Base-by-base conservation (phyloP, 2,797 vertebrate species). In the Enteromius thamalakanensis region DNA sequence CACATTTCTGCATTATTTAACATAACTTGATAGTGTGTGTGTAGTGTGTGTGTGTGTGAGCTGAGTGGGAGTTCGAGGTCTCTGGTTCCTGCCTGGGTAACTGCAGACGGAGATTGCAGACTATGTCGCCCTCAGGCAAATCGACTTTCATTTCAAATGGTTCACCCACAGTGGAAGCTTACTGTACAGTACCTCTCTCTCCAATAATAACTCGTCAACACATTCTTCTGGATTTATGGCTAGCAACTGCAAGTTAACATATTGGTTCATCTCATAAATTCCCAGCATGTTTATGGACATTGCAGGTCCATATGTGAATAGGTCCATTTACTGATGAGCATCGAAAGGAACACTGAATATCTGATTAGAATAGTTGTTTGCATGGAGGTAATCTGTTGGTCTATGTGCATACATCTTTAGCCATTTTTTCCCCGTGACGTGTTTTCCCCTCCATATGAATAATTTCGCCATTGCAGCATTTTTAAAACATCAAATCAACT, bases 61-160 rank as follows among this genome's bases (percentile, higher is more conserved):
- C 67, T 37, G 81, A 47, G 81, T 83, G 67, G 74, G 81, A 23
- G 74, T 47, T n/a, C 14, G 37, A 70, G 74, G 64, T 62, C 81
- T 77, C 53, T 47, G 14, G 42, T 75, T 76, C 77, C 26, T 69
- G 74, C 51, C 37, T 76, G 37, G 64, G 51, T 65, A 53, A 77
- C 51, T 70, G 81, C 75, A 60, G 75, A 62, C 55, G 21, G 81
- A 70, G 81, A 69, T 70, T 77, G 60, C 60, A 82, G 62, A 76
- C 62, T 55, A 26, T 78, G 40, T 80, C 17, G n/a, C 75, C 81
- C 75, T 83, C 64, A 6, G 65, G 81, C 75, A 70, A 83, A 83
- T 69, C 74, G 72, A 83, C 81, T 78, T 83, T 83, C 42, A 49
- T 83, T 83, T 83, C 64, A 76, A 83, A 83, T 4, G 53, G 51